Evolutionary conservation across 2,113 vertebrate species (phyloP), one percentile per base, ranked within the genome.

Genomic region (Percina caprodes): DNA sequence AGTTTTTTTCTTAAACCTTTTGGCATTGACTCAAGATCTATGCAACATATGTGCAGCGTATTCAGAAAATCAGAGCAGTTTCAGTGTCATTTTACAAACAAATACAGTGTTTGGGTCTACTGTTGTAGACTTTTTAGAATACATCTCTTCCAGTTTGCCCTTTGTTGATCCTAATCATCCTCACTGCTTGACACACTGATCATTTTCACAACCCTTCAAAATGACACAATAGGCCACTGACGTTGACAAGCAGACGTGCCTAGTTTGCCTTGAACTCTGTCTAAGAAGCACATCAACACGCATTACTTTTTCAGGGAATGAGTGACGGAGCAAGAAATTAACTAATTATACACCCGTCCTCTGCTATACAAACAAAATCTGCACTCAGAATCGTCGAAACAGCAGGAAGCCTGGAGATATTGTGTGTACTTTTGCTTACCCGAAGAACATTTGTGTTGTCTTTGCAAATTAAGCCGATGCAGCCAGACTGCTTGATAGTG

Each of bases 391-490:
- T 23, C 2, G 2, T 14, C 14, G 51, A 46, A 63, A 62, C 62
- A 74, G 75, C 74, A 74, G 68, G 8, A 35, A 45, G 62, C 51
- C 79, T 81, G 74, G 72, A 85, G 67, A 81, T 73, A 72, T 23
- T 33, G 26, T 69, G 76, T 45, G 61, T 78, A 23, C 42, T 62
- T 82, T 79, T 51, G 78, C 80, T 82, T 82, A 65, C 35, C 52
- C 84, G 80, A 79, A 88, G 62, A 78, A 75, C 79, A 84, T 85
- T 83, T 80, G 81, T 67, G 78, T 86, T 82, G 67, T 83, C 70
- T 85, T 79, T 82, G 84, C 65, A 75, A 62, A 80, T 84, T 5
- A 71, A 59, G 79, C 15, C 26, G 26, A 65, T 42, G 60, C 56
- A 52, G 86, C 51, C 78, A 60, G 73, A 63, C 69, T 74, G 82